Conservation (phyloP, 2,113 vertebrate species). For the Ceratotherium simum region DNA sequence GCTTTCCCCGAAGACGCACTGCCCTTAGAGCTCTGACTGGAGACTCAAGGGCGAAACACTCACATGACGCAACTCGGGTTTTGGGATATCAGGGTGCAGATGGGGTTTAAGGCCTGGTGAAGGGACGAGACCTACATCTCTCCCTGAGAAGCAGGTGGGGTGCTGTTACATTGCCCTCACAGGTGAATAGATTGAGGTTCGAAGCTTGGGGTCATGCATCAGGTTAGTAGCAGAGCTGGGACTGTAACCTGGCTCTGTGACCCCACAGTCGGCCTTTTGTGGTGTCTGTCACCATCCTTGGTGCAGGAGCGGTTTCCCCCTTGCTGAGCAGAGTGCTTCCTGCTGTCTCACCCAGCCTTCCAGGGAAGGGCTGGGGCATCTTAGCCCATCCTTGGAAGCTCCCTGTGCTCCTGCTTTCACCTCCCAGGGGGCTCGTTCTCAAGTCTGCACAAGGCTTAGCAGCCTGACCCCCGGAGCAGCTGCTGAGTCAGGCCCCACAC, state of each 20-base stretch:
- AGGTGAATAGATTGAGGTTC: background rate
- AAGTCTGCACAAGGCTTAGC: background rate
- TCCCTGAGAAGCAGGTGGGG: background rate
- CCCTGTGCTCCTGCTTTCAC: background rate
- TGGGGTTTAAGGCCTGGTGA: no score
- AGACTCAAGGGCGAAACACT: background rate
- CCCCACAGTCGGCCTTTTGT: background rate
- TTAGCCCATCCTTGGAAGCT: background rate
- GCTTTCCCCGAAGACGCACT: background rate
- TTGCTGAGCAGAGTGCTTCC: background rate
- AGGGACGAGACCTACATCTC: background rate
- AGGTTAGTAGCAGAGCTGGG: background rate
- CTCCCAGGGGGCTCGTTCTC: background rate
- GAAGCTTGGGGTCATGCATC: background rate
- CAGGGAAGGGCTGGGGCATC: background rate
- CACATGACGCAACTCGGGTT: rapidly evolving
- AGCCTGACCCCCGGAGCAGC: rapidly evolving
- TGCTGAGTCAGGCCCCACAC: no score
- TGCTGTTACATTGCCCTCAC: background rate
- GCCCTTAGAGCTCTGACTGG: background rate
- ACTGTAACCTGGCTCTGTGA: background rate
- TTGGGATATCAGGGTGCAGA: background rate
- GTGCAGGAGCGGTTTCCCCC: background rate
- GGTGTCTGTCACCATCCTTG: background rate
- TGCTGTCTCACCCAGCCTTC: background rate